A percentile compares a stretch with the other conserved stretches of the same genome.
Conservation (phyloP, 2,113 vertebrate genomes). For the Ceuthmochares aereus region DNA sequence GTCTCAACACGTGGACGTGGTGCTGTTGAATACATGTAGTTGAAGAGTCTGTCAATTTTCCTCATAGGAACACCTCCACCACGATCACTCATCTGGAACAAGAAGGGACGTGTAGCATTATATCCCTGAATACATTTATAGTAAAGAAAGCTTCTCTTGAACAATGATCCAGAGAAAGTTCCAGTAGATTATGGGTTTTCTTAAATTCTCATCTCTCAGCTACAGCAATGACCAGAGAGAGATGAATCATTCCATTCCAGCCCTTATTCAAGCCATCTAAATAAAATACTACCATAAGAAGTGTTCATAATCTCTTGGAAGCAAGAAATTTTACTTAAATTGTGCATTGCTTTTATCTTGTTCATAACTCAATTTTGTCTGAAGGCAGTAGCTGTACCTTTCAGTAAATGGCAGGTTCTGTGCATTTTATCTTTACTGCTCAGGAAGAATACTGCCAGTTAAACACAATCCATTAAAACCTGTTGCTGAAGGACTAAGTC, state of each 20-base stretch:
- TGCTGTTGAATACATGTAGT: constrained; percentile 97
- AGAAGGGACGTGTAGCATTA: neutral
- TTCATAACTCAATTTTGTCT: neutral
- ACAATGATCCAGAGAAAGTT: neutral
- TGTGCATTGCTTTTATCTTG: neutral
- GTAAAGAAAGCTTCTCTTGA: neutral
- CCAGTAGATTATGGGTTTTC: neutral
- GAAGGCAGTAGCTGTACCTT: neutral
- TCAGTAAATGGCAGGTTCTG: neutral
- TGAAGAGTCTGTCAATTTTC: constrained; percentile 95
- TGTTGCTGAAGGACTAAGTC: neutral
- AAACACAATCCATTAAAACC: neutral
- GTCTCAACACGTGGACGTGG: constrained; percentile 88
- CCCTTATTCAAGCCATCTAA: neutral
- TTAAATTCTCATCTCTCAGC: constrained; percentile 1
- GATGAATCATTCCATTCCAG: neutral
- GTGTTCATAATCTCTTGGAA: neutral
- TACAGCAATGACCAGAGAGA: neutral
- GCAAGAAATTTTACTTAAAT: neutral
- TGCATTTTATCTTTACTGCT: neutral
- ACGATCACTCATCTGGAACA: constrained; percentile 89
- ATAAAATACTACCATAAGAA: neutral
- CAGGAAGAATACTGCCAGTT: neutral
- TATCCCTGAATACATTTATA: neutral
- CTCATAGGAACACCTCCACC: constrained; percentile 94